Evolutionary conservation across 2,888 invertebrate species (phyloP), one percentile per base, ranked within the genome.

Genomic region (Agrochola lychnidis): DNA sequence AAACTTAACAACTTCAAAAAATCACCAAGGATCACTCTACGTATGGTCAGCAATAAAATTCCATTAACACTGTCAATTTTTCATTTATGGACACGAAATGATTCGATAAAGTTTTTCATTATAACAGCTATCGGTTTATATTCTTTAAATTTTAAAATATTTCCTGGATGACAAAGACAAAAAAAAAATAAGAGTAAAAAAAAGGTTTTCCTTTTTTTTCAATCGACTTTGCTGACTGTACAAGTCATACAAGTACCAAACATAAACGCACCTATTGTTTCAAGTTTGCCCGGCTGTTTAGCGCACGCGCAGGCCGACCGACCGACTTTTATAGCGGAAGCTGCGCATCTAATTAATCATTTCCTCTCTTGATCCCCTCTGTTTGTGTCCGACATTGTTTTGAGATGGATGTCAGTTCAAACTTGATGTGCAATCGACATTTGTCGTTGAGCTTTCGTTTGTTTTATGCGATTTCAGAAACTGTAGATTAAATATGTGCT

Each of bases 261-360:
- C 69, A 73, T 83, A 36, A 87, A 81, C 68, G 76, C 62, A 14
- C 14, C 70, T 64, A 87, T 87, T 87, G 87, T 87, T 81, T 70
- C 63, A 76, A 78, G 89, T 89, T 90, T 88, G 85, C 81, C 86
- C 86, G 86, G 70, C 78, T 82, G 84, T 87, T 86, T 85, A 89
- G 82, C 78, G 78, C 82, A 76, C 64, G 77, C 82, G 73, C 84
- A 83, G 42, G 45, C 59, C 40, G 25, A 2, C 75, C 79, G 67
- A 66, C 75, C 81, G 81, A 70, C 77, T 86, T 88, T 91, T 89
- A 91, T 89, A 83, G 90, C 86, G 90, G 90, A 91, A 89, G 87
- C 83, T 77, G 84, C 40, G 70, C 71, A 61, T 73, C 82, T 91
- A 91, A 91, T 91, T 91, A 89, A 91, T 91, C 83, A 89, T 90